Evolutionary conservation across 2,888 invertebrate genomes (phyloP).

Genomic region (Platycheirus rosarum): DNA sequence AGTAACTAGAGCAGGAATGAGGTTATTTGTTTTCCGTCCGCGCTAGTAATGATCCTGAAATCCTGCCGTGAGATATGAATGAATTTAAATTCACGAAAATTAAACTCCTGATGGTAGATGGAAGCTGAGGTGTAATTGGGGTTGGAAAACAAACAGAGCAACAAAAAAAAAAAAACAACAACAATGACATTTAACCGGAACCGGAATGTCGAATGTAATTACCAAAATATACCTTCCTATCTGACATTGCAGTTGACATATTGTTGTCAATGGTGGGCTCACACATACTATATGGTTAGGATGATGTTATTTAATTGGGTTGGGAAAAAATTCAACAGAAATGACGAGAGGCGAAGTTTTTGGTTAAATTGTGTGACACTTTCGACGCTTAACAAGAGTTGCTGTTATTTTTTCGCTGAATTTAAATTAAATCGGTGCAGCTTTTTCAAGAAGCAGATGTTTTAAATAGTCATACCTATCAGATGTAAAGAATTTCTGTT

Average conservation of each 20-base stretch:
- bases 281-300: neutral
- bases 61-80: constrained; percentile 47
- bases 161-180: neutral
- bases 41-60: constrained; percentile 43
- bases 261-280: constrained; percentile 51
- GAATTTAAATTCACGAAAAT: constrained; percentile 41
- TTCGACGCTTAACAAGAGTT: too few species aligned
- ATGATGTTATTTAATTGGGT: neutral
- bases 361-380: too few species aligned
- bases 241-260: constrained; percentile 51
- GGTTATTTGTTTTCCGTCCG: constrained; percentile 26
- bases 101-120: constrained; percentile 15
- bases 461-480: too few species aligned
- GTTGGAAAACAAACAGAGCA: neutral
- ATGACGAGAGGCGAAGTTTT: too few species aligned
- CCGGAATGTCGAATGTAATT: constrained; percentile 60
- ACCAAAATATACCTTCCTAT: constrained; percentile 45
- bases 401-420: too few species aligned
- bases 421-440: too few species aligned
- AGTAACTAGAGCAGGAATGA: constrained; percentile 1
- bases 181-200: constrained; percentile 23
- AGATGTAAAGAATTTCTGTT: too few species aligned
- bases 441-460: too few species aligned
- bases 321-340: neutral
- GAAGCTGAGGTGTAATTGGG: constrained; percentile 5